Evolutionary conservation across 2,113 vertebrate genomes (phyloP).

Genomic region (Platichthys stellatus): DNA sequence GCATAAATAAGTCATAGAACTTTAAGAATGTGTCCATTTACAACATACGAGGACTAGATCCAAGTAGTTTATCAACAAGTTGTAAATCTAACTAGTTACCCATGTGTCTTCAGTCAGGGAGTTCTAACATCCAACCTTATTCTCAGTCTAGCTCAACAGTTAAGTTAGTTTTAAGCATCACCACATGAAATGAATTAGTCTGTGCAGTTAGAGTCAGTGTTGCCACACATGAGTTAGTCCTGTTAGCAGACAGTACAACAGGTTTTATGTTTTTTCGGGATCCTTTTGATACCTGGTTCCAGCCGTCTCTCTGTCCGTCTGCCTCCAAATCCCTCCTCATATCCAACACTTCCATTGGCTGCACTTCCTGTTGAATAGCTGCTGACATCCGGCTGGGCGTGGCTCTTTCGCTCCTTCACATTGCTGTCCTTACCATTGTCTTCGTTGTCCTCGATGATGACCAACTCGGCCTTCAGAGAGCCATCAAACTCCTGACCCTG

Average conservation of each 20-base stretch:
- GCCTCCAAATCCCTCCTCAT: conserved; percentile 55
- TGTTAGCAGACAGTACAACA: conserved; percentile 61
- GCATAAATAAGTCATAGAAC: no score
- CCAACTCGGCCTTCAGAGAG: conserved; percentile 87
- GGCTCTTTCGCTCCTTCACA: conserved; percentile 55
- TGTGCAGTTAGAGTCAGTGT: not conserved
- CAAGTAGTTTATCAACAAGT: no score
- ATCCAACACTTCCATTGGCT: conserved; percentile 76
- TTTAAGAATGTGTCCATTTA: no score
- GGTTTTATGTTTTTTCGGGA: conserved; percentile 73
- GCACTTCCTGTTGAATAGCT: conserved; percentile 58
- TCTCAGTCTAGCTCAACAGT: not conserved
- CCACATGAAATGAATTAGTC: not conserved
- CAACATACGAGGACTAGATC: no score
- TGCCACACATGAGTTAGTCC: not conserved
- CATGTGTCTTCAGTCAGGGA: not conserved
- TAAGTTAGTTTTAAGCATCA: not conserved
- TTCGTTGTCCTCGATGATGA: conserved; percentile 85
- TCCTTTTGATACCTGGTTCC: conserved; percentile 84
- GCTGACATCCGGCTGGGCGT: conserved; percentile 34
- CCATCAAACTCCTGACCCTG: conserved; percentile 82
- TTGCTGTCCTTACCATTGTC: conserved; percentile 45
- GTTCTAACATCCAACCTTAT: not conserved
- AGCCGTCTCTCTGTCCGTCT: conserved; percentile 32
- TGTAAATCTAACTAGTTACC: no score